phyloP scores from a whole-genome alignment of 2,797 vertebrate species.

The Dermochelys coriacea region DNA sequence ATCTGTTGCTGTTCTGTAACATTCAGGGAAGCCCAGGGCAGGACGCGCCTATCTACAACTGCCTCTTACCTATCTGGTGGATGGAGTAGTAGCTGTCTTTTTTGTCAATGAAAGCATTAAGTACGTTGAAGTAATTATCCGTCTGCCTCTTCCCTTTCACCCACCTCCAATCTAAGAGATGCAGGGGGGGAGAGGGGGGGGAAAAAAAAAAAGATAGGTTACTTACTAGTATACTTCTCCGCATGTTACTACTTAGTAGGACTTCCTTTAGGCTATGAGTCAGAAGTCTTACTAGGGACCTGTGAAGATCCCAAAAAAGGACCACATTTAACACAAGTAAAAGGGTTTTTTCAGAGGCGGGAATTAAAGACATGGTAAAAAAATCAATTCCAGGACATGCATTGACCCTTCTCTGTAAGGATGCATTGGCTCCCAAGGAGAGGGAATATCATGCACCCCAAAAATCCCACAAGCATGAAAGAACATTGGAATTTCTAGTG shows the following conservation, averaged over 20 bases:
- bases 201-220: background rate
- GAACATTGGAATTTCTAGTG: background rate
- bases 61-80: conserved; percentile 94
- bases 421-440: background rate
- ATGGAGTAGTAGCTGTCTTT: conserved; percentile 99
- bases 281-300: background rate
- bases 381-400: background rate
- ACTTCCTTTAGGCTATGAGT: accelerated
- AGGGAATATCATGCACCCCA: background rate
- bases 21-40: background rate
- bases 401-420: background rate
- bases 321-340: background rate
- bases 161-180: conserved; percentile 94
- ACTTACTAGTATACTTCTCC: background rate
- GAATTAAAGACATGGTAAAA: background rate
- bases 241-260: background rate
- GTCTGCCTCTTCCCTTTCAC: conserved; percentile 86
- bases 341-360: background rate
- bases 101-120: conserved; percentile 97
- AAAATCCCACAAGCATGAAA: background rate
- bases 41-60: background rate
- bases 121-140: conserved; percentile 91
- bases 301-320: background rate
- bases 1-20: background rate
- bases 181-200: too few species aligned